Base-by-base conservation (phyloP, 2,888 invertebrate genomes). In the Nysson spinosus region DNA sequence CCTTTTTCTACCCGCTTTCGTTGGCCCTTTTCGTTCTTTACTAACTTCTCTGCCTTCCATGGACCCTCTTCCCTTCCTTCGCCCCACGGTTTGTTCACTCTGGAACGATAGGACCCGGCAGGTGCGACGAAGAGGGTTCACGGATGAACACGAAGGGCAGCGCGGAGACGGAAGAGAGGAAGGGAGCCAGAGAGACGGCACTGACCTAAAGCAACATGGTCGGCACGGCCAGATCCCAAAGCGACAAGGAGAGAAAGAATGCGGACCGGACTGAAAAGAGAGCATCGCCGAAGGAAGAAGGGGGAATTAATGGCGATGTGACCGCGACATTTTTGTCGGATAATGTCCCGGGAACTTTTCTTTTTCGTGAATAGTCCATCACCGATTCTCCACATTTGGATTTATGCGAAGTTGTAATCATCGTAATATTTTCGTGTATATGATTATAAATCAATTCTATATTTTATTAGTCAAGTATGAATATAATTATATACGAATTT, bases 181-280 rank as follows among this genome's bases (percentile, higher is more conserved):
- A n/a, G n/a, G n/a, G n/a, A n/a, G n/a, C n/a, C n/a, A n/a, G n/a
- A 49, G 69, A 72, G 79, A 68, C 78, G 83, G 81, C 83, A 83
- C 83, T 83, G 83, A 82, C 83, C 83, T 83, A 83, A 81, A 82
- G 82, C 80, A 83, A 83, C 81, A 79, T 79, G 78, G 73, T 71
- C 72, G 74, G 64, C 75, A 61, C 17, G 65, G 72, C 66, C 69
- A 66, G 75, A 74, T 75, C 78, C 73, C 44, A 71, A 74, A 68
- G 71, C 60, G 66, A 65, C 77, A 66, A 58, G 64, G 44, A 62
- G 66, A 69, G 74, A 65, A 72, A 69, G 75, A 75, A 75, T 60
- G 63, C 43, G n/a, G n/a, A 47, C 42, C 46, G 60, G 55, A 32
- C 57, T 55, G 75, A 56, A 67, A 63, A 61, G 71, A 67, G 70